phyloP scores from a whole-genome alignment of 35 echinoderm and acorn worm genomes.

The Ophioderma brevispina region DNA sequence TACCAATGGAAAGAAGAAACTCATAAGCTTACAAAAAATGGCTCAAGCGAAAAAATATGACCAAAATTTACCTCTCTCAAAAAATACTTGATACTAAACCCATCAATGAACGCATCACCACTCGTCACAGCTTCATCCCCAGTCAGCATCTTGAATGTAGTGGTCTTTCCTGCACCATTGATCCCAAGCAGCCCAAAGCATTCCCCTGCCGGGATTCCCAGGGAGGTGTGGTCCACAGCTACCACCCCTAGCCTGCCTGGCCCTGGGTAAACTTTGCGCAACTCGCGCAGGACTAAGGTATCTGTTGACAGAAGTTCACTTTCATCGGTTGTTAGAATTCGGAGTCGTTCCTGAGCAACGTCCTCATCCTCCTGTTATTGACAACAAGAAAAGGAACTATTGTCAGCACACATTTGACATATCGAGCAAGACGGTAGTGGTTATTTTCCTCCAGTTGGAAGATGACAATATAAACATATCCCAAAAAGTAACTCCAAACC shows the following conservation, averaged over 20 bases:
- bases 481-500: no score
- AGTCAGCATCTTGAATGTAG: slow-evolving; percentile 97
- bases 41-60: no score
- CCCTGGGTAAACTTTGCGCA: slow-evolving; percentile 84
- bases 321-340: slow-evolving; percentile 39
- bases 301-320: slow-evolving; percentile 42
- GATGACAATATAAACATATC: no score
- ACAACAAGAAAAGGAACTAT: background rate
- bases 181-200: slow-evolving; percentile 95
- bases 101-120: slow-evolving; percentile 83
- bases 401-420: no score
- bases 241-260: slow-evolving; percentile 41
- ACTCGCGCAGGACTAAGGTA: slow-evolving; percentile 65
- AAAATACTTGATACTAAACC: slow-evolving; percentile 76
- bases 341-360: slow-evolving; percentile 60
- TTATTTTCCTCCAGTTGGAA: no score
- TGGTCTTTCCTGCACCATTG: slow-evolving; percentile 95
- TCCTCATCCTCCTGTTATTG: slow-evolving; percentile 79
- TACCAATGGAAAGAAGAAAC: no score
- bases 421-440: no score
- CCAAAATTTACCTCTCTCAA: slow-evolving; percentile 73
- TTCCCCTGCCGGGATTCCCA: slow-evolving; percentile 84
- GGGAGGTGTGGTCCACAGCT: slow-evolving; percentile 78
- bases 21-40: no score
- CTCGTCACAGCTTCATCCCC: slow-evolving; percentile 80